These are phyloP conservation scores for Aleiodes leptofemur DNA, from an alignment of 2,888 invertebrate species.

Conservation along the genomic window DNA sequence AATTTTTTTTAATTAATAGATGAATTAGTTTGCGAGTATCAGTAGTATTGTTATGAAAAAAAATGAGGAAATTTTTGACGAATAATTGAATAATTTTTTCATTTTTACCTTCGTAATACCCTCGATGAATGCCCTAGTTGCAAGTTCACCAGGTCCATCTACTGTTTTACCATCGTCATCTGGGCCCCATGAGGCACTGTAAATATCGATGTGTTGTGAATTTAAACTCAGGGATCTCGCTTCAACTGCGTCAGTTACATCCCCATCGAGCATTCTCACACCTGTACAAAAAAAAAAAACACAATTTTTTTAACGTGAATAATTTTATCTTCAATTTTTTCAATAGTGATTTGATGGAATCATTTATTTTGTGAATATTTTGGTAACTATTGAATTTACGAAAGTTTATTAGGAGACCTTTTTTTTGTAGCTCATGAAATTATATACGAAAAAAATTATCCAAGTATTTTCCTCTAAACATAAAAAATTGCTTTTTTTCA, in stretches of 20 bases:
- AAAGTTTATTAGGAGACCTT: neutral
- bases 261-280: conserved; percentile 98
- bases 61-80: neutral
- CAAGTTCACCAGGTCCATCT: conserved; percentile 97
- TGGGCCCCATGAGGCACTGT: conserved; percentile 99
- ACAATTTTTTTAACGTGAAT: conserved; percentile 36
- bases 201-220: conserved; percentile 98
- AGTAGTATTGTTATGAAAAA: too few relatives aligned
- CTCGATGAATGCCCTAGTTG: conserved; percentile 95
- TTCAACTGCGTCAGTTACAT: conserved; percentile 99
- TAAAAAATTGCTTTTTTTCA: too few relatives aligned
- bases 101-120: conserved; percentile 90
- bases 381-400: neutral
- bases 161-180: conserved; percentile 99
- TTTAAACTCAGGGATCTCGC: conserved; percentile 95
- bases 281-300: conserved; percentile 77
- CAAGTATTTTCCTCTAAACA: too few relatives aligned
- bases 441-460: too few relatives aligned
- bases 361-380: neutral
- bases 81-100: too few relatives aligned
- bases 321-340: neutral
- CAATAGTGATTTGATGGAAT: neutral
- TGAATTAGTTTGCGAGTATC: too few relatives aligned
- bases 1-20: too few relatives aligned
- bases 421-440: neutral